Base-by-base conservation (phyloP, 30 jellyfish, hydroid and myxozoan species). In the Hydractinia symbiolongicarpus region DNA sequence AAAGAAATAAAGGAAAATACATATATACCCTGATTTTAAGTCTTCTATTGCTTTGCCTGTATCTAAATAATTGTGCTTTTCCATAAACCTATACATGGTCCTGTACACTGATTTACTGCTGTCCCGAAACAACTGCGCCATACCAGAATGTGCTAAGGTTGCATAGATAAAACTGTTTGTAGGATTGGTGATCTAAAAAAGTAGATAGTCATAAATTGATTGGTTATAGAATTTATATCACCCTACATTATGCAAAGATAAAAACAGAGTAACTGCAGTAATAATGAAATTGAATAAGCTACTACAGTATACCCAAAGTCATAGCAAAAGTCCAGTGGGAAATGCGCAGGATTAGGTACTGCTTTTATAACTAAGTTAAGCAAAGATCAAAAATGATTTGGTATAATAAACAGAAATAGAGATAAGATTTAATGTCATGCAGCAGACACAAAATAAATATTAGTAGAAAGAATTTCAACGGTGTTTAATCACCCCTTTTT, bases 61-160 rank as follows among this genome's bases (percentile, higher is more conserved):
- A 75, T 50, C 79, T 0, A 75, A 1, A 50, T 69, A 55, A 77
- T 83, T 88, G 80, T 88, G 79, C 20, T 53, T 60, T 68, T 61
- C 69, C 96, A 88, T 88, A 67, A 88, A 88, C 0, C 20, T 0
- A 72, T 82, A 55, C 86, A 88, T 88, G 53, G 60, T 67, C 4
- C 73, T 73, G 19, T 30, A 82, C 40, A 66, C 62, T 4, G 79
- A 66, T 58, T 82, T 51, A 40, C 20, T 55, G 10, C 90, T 50
- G 50, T 56, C 68, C 60, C 86, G 51, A 66, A 88, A 88, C 68
- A 55, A 61, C 9, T 64, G 82, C 5, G 74, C 50, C 5, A 62
- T 44, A 40, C 88, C 81, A 11, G 93, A 82, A 76, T 81, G 79
- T 62, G 30, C 76, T 13, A 83, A 4, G 16, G 94, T 69, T 20